Conservation (phyloP, 2,113 vertebrate species). For the Callocephalon fimbriatum region DNA sequence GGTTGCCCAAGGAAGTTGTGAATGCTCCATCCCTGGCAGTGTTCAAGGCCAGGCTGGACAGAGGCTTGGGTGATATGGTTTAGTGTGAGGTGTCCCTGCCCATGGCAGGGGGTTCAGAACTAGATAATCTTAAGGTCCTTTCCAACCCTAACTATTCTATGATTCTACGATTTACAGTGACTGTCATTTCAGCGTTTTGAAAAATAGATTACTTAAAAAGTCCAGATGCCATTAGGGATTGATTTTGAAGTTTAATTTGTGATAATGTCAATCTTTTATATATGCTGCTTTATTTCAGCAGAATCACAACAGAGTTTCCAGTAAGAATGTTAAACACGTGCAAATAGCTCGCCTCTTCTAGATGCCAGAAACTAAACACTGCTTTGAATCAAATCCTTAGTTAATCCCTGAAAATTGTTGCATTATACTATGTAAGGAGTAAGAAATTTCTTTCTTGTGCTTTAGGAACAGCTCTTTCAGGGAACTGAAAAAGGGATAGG, state of each 20-base stretch:
- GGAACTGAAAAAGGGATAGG: neutral
- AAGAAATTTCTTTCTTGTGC: neutral
- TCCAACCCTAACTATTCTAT: neutral
- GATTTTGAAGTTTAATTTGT: neutral
- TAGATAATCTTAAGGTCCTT: neutral
- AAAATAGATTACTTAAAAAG: neutral
- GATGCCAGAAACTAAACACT: neutral
- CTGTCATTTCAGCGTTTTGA: neutral
- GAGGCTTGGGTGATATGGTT: neutral
- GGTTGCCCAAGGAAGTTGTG: neutral
- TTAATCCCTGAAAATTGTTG: neutral
- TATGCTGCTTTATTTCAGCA: neutral
- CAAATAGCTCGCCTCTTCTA: neutral
- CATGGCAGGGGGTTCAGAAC: neutral
- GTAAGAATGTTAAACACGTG: neutral
- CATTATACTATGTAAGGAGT: neutral
- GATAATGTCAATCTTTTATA: neutral
- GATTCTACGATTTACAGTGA: neutral
- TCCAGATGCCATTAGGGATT: neutral
- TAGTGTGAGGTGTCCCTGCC: neutral
- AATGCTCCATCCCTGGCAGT: neutral
- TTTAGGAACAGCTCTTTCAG: neutral
- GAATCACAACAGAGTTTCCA: neutral
- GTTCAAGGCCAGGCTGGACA: neutral
- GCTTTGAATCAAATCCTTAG: constrained; percentile 5